These are phyloP conservation scores for Alces alces DNA, from an alignment of 2,113 vertebrate genomes.

Conservation along the genomic window DNA sequence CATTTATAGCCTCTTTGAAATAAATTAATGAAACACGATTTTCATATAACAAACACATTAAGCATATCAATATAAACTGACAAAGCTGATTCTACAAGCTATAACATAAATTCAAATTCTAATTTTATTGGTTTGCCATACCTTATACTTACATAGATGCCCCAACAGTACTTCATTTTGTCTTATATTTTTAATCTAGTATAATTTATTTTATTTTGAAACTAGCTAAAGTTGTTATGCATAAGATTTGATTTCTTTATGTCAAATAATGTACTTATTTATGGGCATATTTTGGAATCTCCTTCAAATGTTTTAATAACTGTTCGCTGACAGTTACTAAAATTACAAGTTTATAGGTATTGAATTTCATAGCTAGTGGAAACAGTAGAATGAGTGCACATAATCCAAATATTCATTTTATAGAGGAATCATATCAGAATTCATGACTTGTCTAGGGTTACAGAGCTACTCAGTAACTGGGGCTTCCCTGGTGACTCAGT, in stretches of 20 bases:
- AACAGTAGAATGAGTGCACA: not conserved
- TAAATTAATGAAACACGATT: not conserved
- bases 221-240: not conserved
- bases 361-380: not conserved
- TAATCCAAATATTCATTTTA: not conserved
- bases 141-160: not conserved
- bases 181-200: not conserved
- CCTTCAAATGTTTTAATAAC: not conserved
- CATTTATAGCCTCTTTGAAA: not conserved
- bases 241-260: not conserved
- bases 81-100: not conserved
- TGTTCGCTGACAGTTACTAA: not conserved
- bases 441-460: not conserved
- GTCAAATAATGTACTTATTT: not conserved
- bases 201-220: not conserved
- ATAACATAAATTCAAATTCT: not conserved
- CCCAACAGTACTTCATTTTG: not conserved
- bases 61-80: not conserved
- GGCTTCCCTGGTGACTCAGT: not conserved
- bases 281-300: not conserved
- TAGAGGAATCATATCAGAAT: not conserved
- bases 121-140: not conserved
- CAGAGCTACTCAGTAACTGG: not conserved
- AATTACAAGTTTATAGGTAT: not conserved
- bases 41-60: not conserved